Percentiles rank a stretch among this genome's conserved stretches.
Conservation (phyloP, 2,888 invertebrate genomes). For the Sphinx pinastri region DNA sequence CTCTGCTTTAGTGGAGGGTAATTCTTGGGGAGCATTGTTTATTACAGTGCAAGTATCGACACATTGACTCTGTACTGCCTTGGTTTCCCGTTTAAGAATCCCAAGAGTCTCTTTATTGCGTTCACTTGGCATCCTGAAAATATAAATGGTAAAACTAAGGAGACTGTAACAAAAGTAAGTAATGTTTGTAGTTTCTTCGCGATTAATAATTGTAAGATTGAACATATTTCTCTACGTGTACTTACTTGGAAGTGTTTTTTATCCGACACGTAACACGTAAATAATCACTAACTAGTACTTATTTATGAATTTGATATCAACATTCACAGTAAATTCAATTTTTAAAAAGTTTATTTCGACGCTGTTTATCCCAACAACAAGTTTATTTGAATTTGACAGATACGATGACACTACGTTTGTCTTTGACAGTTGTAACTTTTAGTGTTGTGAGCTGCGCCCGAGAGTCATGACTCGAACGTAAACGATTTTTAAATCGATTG, state of each 20-base stretch:
- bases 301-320: not conserved
- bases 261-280: not conserved
- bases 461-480: not conserved
- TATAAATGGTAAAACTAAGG: not conserved
- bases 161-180: not conserved
- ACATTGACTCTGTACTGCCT: constrained; percentile 57
- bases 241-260: not conserved
- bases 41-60: constrained; percentile 58
- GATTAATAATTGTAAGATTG: not conserved
- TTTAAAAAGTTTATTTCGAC: not conserved
- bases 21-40: constrained; percentile 60
- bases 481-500: constrained; percentile 5
- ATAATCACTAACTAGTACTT: not conserved
- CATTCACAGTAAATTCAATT: not conserved
- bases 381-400: constrained; percentile 8
- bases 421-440: not conserved
- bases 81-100: constrained; percentile 59
- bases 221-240: not conserved
- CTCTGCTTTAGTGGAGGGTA: constrained; percentile 43
- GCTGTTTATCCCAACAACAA: not conserved
- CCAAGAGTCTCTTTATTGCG: constrained; percentile 55
- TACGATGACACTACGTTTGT: not conserved
- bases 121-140: constrained; percentile 57
- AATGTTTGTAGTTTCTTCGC: not conserved
- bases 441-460: not conserved